Evolutionary conservation across 2,888 invertebrate genomes (phyloP).

Genomic region (Caenorhabditis doughertyi): DNA sequence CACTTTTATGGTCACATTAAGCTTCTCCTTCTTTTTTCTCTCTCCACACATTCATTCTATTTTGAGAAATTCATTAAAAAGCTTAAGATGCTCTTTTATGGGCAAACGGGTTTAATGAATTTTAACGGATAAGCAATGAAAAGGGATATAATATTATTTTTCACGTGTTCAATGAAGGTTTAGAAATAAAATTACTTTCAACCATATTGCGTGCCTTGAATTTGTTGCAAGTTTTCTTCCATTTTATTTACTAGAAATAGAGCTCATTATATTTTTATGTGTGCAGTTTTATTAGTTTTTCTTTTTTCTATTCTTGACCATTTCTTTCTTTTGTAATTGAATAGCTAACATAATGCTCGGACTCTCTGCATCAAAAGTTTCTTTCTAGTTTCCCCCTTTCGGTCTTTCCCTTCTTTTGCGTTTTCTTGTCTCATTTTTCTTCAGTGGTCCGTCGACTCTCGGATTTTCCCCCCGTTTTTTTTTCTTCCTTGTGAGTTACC

Average conservation of each 20-base stretch:
- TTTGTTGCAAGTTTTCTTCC: too few species aligned
- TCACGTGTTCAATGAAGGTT: too few species aligned
- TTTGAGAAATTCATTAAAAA: constrained; percentile 6
- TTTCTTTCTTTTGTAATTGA: constrained; percentile 41
- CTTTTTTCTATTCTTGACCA: constrained; percentile 17
- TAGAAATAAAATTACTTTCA: too few species aligned
- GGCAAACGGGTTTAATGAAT: background rate
- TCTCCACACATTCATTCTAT: background rate
- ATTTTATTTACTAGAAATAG: too few species aligned
- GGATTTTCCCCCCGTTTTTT: constrained; percentile 9
- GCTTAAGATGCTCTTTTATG: background rate
- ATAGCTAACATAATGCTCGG: constrained; percentile 39
- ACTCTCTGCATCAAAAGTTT: constrained; percentile 36
- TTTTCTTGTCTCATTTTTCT: constrained; percentile 43
- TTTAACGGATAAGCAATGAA: background rate
- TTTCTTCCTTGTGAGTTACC: background rate
- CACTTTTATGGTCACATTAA: background rate
- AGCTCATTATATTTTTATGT: too few species aligned
- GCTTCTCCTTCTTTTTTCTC: background rate
- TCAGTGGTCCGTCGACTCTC: constrained; percentile 19
- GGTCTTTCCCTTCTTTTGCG: constrained; percentile 14
- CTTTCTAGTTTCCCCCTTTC: constrained; percentile 12
- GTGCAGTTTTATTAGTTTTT: background rate
- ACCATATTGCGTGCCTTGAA: too few species aligned
- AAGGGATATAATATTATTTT: too few species aligned